A percentile compares a stretch with the other conserved stretches of the same genome.
These are phyloP conservation scores for Phoenicopterus ruber DNA, from an alignment of 2,113 vertebrate genomes.

Conservation along the genomic window DNA sequence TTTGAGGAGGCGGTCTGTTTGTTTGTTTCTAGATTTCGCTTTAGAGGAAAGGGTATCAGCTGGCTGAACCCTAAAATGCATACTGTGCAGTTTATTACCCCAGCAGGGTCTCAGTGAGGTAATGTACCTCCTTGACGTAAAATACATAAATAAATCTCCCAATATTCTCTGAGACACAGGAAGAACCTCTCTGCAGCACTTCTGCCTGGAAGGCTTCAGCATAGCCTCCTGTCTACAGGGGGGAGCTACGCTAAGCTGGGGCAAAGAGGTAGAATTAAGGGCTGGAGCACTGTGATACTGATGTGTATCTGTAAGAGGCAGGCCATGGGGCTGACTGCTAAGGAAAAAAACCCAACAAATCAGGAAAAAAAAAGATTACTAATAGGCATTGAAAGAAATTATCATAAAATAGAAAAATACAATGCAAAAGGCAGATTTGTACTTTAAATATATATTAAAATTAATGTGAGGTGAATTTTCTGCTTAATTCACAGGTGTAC, in stretches of 20 bases:
- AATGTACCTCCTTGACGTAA: background rate
- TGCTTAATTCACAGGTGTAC: background rate
- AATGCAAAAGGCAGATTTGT: background rate
- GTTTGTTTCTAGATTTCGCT: background rate
- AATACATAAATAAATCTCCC: background rate
- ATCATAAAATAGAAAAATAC: background rate
- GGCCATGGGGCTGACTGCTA: background rate
- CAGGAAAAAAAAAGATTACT: background rate
- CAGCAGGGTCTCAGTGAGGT: background rate
- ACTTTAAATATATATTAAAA: background rate
- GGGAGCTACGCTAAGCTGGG: background rate
- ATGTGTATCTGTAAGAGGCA: background rate
- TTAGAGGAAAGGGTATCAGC: background rate
- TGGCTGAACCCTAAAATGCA: background rate
- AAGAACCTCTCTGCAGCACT: background rate
- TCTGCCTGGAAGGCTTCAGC: background rate
- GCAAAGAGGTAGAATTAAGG: background rate
- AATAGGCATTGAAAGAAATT: background rate
- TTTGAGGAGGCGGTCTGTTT: background rate
- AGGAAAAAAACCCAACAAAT: background rate
- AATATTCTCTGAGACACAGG: background rate
- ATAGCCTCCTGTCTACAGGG: background rate
- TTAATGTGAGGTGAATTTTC: background rate
- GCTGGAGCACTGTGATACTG: background rate
- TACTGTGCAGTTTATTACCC: background rate